Conservation (phyloP, 2,888 invertebrate species). For the Ectemnius continuus region DNA sequence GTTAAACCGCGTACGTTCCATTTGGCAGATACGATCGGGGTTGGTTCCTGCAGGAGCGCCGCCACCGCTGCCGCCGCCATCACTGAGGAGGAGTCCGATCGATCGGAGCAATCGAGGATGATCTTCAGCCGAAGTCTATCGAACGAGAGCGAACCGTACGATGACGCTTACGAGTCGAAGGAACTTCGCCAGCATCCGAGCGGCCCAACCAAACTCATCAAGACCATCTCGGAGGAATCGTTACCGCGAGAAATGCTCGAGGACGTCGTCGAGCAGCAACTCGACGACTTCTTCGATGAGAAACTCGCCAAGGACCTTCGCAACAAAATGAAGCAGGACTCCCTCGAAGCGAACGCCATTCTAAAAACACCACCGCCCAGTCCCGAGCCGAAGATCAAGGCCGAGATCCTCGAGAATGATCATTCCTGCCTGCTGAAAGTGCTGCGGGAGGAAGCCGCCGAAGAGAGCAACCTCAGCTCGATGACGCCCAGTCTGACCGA, state of each 20-base stretch:
- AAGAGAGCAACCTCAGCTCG: conserved; percentile 71
- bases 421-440: conserved; percentile 66
- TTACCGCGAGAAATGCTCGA: conserved; percentile 73
- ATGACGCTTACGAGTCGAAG: conserved; percentile 66
- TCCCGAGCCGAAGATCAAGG: conserved; percentile 67
- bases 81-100: conserved; percentile 41
- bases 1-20: conserved; percentile 52
- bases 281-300: conserved; percentile 57
- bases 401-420: conserved; percentile 62
- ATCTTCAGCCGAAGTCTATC: conserved; percentile 65
- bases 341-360: conserved; percentile 29
- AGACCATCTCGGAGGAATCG: conserved; percentile 75
- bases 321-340: conserved; percentile 45
- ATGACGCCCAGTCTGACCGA: conserved; percentile 76
- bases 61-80: no score
- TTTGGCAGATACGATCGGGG: conserved; percentile 63
- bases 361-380: conserved; percentile 70
- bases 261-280: conserved; percentile 29
- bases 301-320: conserved; percentile 54
- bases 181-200: conserved; percentile 55
- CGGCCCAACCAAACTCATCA: conserved; percentile 39
- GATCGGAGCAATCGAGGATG: conserved; percentile 46
- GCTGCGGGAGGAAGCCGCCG: conserved; percentile 62
- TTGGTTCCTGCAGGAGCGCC: conserved; percentile 35
- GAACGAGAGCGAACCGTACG: conserved; percentile 71